These are phyloP conservation scores for Agrotis segetum DNA, from an alignment of 2,888 invertebrate genomes.

Conservation along the genomic window DNA sequence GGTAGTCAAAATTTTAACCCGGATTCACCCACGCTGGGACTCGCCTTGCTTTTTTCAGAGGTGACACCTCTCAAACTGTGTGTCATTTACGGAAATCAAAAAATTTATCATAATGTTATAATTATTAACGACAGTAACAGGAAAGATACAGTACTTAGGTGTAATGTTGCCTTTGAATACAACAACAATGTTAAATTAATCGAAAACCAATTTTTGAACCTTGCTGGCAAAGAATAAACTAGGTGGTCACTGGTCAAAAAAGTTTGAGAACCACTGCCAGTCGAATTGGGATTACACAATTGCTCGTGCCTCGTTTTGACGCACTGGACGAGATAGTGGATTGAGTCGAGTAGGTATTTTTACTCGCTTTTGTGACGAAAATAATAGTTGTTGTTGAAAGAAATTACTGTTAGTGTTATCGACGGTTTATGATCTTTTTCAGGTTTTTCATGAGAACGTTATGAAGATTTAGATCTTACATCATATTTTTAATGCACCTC, in stretches of 20 bases:
- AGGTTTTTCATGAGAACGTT: slow-evolving; percentile 21
- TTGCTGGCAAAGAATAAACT: not conserved
- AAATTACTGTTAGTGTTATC: slow-evolving; percentile 41
- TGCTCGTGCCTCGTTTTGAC: slow-evolving; percentile 67
- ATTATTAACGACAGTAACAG: too few species aligned
- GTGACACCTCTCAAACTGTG: too few species aligned
- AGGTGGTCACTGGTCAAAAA: not conserved
- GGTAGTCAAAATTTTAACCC: too few species aligned
- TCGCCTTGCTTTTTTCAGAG: too few species aligned
- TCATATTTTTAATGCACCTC: not conserved
- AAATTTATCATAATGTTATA: too few species aligned
- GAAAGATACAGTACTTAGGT: too few species aligned
- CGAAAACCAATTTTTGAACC: too few species aligned
- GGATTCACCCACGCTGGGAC: too few species aligned
- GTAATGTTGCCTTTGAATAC: not conserved
- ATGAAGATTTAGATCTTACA: not conserved
- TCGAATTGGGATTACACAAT: slow-evolving; percentile 74
- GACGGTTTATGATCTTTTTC: slow-evolving; percentile 29
- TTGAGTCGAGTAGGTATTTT: slow-evolving; percentile 47
- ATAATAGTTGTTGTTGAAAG: slow-evolving; percentile 44
- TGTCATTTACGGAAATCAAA: too few species aligned
- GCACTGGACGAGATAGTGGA: slow-evolving; percentile 47
- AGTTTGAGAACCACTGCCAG: not conserved
- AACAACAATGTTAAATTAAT: not conserved
- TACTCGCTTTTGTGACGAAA: slow-evolving; percentile 34